Base-by-base conservation (phyloP, 2,113 vertebrate genomes). In the Xyliphius kryptos region DNA sequence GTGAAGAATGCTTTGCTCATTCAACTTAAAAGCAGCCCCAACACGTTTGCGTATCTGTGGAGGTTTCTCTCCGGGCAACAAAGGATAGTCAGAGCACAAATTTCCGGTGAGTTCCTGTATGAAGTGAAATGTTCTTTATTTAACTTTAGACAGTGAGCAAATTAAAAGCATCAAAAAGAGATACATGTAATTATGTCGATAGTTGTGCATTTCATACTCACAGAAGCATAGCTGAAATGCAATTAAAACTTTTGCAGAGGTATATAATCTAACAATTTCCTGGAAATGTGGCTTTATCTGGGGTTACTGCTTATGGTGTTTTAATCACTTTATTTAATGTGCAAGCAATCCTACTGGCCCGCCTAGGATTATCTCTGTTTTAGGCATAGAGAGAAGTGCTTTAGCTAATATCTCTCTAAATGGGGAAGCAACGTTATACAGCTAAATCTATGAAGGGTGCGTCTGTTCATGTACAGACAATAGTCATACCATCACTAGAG, bases 51-150 rank as follows among this genome's bases (percentile, higher is more conserved):
- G 89, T 5, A 97, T 86, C 21, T 80, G 88, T 1, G 93, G 94
- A 6, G 80, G 85, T 61, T 89, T 89, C 76, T 97, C 92, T 0
- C 92, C 93, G 0, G 82, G 86, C 50, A 86, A 84, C 22, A 95
- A 79, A 7, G 93, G 94, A 64, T 90, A 97, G 74, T 96, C 92
- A 0, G 62, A 60, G 2, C 93, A 85, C 58, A 97, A 72, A 1
- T 56, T 64, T 41, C 94, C 93, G 0, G 91, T 96, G 80, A 97
- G 70, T 84, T 96, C 93, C 94, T 97, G 63, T 20, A 56, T 37
- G 12, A 68, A 19, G 43, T 53, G 9, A 10, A 14, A 56, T 3
- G 40, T 22, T 1, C 8, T 38, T 56, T 21, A 16, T 56, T 56
- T 50, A 21, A 60, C 13, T 15, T 15, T 37, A 10, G 13, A 43